Evolutionary conservation across 2,797 vertebrate genomes (phyloP), one percentile per base, ranked within the genome.

Genomic region (Malacoctenus gilli): DNA sequence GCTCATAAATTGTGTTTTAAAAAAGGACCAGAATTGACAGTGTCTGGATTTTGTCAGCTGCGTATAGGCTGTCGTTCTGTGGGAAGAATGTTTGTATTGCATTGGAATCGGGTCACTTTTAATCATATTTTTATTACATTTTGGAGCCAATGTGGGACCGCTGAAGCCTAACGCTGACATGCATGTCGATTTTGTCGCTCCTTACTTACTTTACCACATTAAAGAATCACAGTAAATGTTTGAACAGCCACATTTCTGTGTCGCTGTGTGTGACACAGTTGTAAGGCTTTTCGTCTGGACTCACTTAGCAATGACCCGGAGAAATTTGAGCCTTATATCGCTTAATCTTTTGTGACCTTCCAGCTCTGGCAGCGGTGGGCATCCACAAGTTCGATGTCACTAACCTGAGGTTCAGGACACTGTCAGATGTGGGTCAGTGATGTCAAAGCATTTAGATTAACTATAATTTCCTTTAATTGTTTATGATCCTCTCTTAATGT

Each of bases 261-360:
- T 36, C 13, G 28, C 11, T 43, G 8, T 41, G 19, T 15, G n/a
- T 12, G 7, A 12, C 7, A 3, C 11, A 13, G 41, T 2, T 61
- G 3, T 37, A 20, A 36, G 10, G 14, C 23, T 11, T 42, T 35
- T 34, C 2, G 19, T 10, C 22, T 54, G 22, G 5, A 25, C 35
- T 53, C 19, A 30, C 3, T n/a, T 40, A 59, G 22, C 52, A 56
- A 75, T 56, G 48, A 55, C 36, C 46, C 13, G 8, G n/a, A 57
- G 53, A 72, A 68, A 73, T 44, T 8, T 42, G 31, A 78, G 38
- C 51, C 44, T 64, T 20, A 61, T 70, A 47, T 59, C 12, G 0
- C 47, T 74, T 81, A 70, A 85, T 83, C 73, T 74, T 57, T 43
- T 4, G n/a, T 79, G 77, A 86, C 76, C 79, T 89, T 79, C 79